Conservation (phyloP, 2,888 invertebrate genomes). For the Eucera pruinosa region DNA sequence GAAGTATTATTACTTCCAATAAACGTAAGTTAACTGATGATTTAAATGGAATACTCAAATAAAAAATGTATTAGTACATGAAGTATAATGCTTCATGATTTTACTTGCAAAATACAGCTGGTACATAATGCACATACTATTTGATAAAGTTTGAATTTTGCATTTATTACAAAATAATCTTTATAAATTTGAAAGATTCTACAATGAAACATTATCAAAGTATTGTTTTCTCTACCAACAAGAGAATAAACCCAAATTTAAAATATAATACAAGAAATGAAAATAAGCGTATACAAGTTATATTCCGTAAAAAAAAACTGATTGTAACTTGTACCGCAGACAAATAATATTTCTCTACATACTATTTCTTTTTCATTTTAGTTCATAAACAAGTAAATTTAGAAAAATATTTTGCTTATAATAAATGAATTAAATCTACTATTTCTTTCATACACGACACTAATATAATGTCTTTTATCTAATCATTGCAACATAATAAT, state of each 20-base stretch:
- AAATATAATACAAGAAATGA: background rate
- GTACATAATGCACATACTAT: slow-evolving; percentile 9
- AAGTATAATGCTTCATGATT: slow-evolving; percentile 20
- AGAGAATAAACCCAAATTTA: background rate
- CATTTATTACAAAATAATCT: background rate
- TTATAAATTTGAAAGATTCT: slow-evolving; percentile 15
- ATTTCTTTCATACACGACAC: slow-evolving; percentile 46
- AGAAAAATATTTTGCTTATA: slow-evolving; percentile 50
- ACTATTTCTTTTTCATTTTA: slow-evolving; percentile 28
- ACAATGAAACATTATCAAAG: slow-evolving; percentile 6
- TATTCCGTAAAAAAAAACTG: slow-evolving; percentile 39
- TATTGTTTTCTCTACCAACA: background rate
- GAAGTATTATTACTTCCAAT: slow-evolving; percentile 37
- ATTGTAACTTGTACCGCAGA: slow-evolving; percentile 31
- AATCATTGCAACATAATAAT: slow-evolving; percentile 51
- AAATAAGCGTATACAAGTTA: slow-evolving; percentile 22
- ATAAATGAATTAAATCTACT: slow-evolving; percentile 39
- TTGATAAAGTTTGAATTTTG: background rate
- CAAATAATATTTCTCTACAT: slow-evolving; percentile 17
- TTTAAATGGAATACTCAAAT: slow-evolving; percentile 50
- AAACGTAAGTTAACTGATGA: slow-evolving; percentile 38
- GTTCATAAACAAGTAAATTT: slow-evolving; percentile 44
- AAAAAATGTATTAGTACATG: slow-evolving; percentile 34
- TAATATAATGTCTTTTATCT: slow-evolving; percentile 59
- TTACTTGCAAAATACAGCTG: slow-evolving; percentile 41